Percentiles rank a stretch among this genome's conserved stretches.
These are phyloP conservation scores for Icerya purchasi DNA, from an alignment of 2,888 invertebrate species.

Conservation along the genomic window DNA sequence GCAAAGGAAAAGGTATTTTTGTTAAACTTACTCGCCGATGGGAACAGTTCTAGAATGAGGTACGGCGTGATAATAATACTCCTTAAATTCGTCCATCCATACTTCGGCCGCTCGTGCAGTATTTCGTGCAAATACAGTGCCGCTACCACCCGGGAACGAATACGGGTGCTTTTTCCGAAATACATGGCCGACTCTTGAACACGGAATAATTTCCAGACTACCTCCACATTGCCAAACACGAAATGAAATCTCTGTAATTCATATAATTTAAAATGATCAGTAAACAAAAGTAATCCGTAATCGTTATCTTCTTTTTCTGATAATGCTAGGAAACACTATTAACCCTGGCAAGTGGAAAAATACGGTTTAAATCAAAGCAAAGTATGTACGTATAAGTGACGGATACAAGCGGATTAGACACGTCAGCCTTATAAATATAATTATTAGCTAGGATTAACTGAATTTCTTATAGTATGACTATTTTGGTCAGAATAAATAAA, in stretches of 20 bases:
- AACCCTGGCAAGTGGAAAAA: too few relatives aligned
- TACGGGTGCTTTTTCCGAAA: constrained; percentile 95
- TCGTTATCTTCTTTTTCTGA: too few relatives aligned
- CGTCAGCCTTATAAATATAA: too few relatives aligned
- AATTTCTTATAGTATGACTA: neutral
- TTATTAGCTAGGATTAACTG: neutral
- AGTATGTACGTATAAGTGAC: too few relatives aligned
- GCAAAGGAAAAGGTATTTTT: too few relatives aligned
- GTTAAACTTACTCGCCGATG: constrained; percentile 57
- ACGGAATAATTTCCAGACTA: constrained; percentile 87
- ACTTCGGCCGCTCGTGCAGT: constrained; percentile 94
- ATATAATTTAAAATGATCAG: too few relatives aligned
- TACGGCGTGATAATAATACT: constrained; percentile 83
- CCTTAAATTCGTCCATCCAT: constrained; percentile 98
- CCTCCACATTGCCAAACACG: constrained; percentile 98
- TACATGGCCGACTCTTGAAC: constrained; percentile 82
- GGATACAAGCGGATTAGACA: too few relatives aligned
- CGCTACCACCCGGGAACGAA: constrained; percentile 92
- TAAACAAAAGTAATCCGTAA: too few relatives aligned
- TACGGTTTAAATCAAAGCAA: too few relatives aligned
- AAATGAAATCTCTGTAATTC: constrained; percentile 45
- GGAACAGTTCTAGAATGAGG: constrained; percentile 71
- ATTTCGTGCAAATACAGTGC: constrained; percentile 87
- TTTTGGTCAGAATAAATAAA: neutral
- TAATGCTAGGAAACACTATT: too few relatives aligned